Base-by-base conservation (phyloP, 2,888 invertebrate species). In the Ophion costatus region DNA sequence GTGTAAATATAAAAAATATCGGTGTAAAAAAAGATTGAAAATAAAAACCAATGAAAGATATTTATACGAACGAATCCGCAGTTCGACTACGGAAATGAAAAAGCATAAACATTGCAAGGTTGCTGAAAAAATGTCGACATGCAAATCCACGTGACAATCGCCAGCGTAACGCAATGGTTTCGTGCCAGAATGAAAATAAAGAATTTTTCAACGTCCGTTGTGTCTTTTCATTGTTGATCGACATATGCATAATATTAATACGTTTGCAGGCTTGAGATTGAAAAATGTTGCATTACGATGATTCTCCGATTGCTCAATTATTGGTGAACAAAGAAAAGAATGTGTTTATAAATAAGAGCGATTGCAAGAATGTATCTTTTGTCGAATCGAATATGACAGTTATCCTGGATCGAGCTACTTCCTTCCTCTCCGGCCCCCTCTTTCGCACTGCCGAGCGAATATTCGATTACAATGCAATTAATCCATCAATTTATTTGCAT, bases 311-410 rank as follows among this genome's bases (percentile, higher is more conserved):
- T 22, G 42, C 42, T 14, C 67, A 42, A 42, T 22, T 11, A 22
- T 11, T 24, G 24, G 6, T 22, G 45, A 45, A 45, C 6, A 22
- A 67, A 4, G 1, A 42, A 67, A 67, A 20, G 42, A 5, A n/a
- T 20, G n/a, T 2, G 38, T 42, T 33, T 20, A 33, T n/a, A n/a
- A 33, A 29, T 69, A 17, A 24, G 51, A 69, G 17, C 17, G 14
- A 3, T 69, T 59, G 57, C 14, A 1, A 57, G 29, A 57, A 61
- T 2, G 22, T 61, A 45, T 45, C 45, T 45, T 45, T 45, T 59
- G 59, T 22, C 59, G 33, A 73, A 57, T 73, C 61, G 42, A 61
- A 42, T 61, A 14, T 20, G 38, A 59, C 38, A 42, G 22, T 73
- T 20, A 24, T 20, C 59, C 33, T 57, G 5, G n/a, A 57, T 56